Conservation (phyloP, 2,113 vertebrate species). For the Ellobius talpinus region DNA sequence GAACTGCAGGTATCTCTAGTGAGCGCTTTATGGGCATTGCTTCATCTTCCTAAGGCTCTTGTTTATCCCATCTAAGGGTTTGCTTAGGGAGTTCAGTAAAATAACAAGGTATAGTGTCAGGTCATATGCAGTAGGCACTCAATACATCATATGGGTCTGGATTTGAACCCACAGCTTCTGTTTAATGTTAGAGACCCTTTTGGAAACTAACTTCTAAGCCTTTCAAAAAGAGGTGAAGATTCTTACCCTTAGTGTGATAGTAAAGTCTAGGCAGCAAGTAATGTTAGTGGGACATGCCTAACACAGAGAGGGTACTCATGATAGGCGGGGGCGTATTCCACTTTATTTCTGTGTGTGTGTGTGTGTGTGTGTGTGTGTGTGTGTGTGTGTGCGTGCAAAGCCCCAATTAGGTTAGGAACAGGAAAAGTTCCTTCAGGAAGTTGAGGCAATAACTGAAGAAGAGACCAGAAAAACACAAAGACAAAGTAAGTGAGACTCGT, state of each 20-base stretch:
- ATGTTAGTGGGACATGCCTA: not conserved
- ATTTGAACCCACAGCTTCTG: not conserved
- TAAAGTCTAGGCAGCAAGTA: not conserved
- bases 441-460: not conserved
- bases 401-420: not conserved
- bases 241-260: not conserved
- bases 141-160: not conserved
- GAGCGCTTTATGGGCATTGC: not conserved
- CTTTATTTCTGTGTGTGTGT: not conserved
- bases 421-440: not conserved
- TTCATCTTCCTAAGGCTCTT: conserved; percentile 51
- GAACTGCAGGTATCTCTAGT: not conserved
- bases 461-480: not conserved
- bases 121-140: not conserved
- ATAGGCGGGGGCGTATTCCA: not conserved
- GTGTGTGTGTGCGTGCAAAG: not conserved
- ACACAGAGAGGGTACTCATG: not conserved
- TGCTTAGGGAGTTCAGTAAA: conserved; percentile 21
- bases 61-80: conserved; percentile 27
- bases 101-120: not conserved
- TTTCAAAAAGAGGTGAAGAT: not conserved
- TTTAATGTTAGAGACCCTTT: conserved; percentile 1
- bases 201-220: not conserved
- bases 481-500: not conserved
- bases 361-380: not conserved